phyloP scores from a whole-genome alignment of 2,113 vertebrate genomes.

The Lynx canadensis region DNA sequence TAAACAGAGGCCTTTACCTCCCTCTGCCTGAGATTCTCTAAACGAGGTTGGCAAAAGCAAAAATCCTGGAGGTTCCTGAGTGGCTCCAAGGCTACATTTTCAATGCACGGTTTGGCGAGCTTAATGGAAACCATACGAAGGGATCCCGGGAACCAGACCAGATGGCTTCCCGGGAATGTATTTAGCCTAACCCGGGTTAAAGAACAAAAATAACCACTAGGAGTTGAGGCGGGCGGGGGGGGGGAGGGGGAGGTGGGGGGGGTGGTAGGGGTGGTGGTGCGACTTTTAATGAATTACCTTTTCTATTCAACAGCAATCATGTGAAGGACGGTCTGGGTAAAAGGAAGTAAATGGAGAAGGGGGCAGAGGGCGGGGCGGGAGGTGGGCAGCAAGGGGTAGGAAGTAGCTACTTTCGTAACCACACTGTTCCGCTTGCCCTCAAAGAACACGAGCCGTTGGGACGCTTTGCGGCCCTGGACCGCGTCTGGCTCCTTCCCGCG shows the following conservation, averaged over 20 bases:
- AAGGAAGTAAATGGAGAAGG: fast-evolving
- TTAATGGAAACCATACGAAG: conserved; percentile 71
- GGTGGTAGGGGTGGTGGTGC: neutral
- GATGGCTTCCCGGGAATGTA: conserved; percentile 41
- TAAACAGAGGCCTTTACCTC: neutral
- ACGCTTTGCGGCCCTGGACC: fast-evolving
- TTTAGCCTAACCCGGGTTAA: conserved; percentile 42
- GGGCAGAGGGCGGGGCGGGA: neutral
- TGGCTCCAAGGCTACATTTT: neutral
- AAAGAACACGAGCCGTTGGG: neutral
- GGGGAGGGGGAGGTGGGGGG: too few relatives aligned
- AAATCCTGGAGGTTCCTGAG: neutral
- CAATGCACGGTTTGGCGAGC: conserved; percentile 39
- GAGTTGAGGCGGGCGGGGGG: neutral
- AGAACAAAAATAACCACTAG: neutral
- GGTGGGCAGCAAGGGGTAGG: too few relatives aligned
- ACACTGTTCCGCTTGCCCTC: neutral
- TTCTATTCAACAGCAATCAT: neutral
- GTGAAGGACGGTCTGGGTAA: neutral
- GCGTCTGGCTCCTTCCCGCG: neutral
- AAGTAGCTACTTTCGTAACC: neutral
- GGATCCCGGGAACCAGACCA: conserved; percentile 49
- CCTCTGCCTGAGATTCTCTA: neutral
- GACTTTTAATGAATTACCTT: neutral
- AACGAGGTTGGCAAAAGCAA: neutral